phyloP scores from a whole-genome alignment of 64 coral and sea anemone genomes.

The Porites australiensis region DNA sequence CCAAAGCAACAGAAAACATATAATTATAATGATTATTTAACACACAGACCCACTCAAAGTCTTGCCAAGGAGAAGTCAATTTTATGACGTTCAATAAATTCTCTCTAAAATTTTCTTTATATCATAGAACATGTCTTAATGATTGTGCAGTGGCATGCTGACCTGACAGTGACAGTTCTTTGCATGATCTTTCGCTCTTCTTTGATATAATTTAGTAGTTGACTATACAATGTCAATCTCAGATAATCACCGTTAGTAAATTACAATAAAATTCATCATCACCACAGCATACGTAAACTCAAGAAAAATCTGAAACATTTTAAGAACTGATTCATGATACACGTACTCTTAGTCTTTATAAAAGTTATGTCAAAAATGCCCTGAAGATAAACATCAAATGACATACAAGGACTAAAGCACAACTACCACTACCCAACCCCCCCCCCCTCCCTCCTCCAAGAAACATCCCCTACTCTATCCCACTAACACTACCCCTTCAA shows the following conservation, averaged over 20 bases:
- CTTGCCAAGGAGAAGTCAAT: neutral
- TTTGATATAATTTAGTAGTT: slow-evolving; percentile 22
- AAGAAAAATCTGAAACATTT: neutral
- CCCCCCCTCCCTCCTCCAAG: neutral
- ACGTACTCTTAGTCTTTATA: neutral
- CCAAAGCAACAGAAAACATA: neutral
- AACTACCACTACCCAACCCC: no score
- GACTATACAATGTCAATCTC: slow-evolving; percentile 13
- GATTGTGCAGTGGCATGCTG: neutral
- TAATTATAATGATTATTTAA: neutral
- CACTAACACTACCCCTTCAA: no score
- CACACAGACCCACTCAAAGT: no score
- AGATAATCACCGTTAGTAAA: slow-evolving; percentile 31
- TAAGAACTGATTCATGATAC: neutral
- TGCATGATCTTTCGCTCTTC: neutral
- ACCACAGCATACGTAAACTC: neutral
- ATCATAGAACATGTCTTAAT: neutral
- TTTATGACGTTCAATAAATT: neutral
- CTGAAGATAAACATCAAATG: no score
- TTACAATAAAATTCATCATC: neutral
- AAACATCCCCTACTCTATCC: neutral
- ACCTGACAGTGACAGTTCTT: neutral
- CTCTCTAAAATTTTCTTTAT: neutral
- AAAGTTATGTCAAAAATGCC: neutral
- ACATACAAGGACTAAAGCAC: no score